A percentile compares a stretch with the other conserved stretches of the same genome.
Conservation (phyloP, 2,797 vertebrate species). For the Coendou prehensilis region DNA sequence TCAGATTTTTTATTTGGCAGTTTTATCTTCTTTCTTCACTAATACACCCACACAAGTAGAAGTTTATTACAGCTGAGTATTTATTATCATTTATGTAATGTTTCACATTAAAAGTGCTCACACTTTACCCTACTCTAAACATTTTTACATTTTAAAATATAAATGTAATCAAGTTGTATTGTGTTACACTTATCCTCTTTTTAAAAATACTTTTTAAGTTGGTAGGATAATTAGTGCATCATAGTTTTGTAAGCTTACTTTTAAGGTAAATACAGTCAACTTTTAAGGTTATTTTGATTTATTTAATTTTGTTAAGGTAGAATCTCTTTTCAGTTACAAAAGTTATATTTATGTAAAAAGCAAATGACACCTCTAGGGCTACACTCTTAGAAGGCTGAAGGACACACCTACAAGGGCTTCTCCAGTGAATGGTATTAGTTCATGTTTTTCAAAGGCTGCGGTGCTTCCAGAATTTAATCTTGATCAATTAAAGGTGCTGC, state of each 20-base stretch:
- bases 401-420: not conserved
- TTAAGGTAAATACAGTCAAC: not conserved
- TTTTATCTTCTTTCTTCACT: constrained; percentile 34
- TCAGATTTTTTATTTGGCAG: constrained; percentile 19
- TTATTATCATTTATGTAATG: constrained; percentile 63
- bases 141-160: constrained; percentile 71
- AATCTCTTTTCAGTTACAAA: not conserved
- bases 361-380: not conserved
- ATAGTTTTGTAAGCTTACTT: constrained; percentile 27
- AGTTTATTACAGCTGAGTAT: constrained; percentile 57
- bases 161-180: constrained; percentile 54
- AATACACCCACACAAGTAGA: not conserved
- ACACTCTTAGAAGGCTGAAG: not conserved
- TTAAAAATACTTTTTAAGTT: constrained; percentile 46
- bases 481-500: not conserved
- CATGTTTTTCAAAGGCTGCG: not conserved
- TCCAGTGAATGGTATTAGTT: not conserved
- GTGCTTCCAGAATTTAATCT: not conserved
- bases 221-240: not conserved
- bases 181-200: constrained; percentile 34
- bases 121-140: constrained; percentile 48
- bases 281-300: constrained; percentile 61
- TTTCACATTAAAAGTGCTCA: constrained; percentile 15
- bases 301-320: constrained; percentile 49
- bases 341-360: not conserved